Percentiles rank a stretch among this genome's conserved stretches.
Conservation (phyloP, 2,888 invertebrate genomes). For the Chironomus riparius region DNA sequence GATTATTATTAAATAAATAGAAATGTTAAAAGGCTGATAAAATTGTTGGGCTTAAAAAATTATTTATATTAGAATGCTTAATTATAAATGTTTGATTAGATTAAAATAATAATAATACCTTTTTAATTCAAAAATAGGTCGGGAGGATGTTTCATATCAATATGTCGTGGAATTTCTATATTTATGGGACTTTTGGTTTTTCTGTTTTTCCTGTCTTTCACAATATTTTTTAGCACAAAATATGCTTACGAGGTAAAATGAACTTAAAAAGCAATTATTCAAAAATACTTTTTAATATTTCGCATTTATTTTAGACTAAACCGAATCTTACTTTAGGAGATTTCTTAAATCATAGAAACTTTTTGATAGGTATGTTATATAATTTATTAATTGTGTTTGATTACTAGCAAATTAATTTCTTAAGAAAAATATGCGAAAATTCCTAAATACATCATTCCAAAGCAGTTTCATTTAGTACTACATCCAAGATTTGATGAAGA, state of each 20-base stretch:
- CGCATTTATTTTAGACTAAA: conserved; percentile 6
- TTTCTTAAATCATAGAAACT: conserved; percentile 17
- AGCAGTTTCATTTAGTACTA: conserved; percentile 19
- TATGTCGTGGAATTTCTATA: conserved; percentile 25
- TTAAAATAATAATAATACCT: too few relatives aligned
- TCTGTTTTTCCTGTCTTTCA: conserved; percentile 10
- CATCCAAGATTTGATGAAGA: conserved; percentile 24
- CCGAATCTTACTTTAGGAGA: conserved; percentile 21
- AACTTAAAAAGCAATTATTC: not conserved
- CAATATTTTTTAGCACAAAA: conserved; percentile 26
- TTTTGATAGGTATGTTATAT: conserved; percentile 6
- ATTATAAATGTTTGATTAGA: too few relatives aligned
- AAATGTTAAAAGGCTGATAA: too few relatives aligned
- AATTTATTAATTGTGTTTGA: not conserved
- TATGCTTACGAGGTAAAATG: conserved; percentile 25
- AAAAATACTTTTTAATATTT: not conserved
- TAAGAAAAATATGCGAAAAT: conserved; percentile 16
- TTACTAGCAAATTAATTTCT: not conserved
- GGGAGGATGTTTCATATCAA: conserved; percentile 28
- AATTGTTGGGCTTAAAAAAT: too few relatives aligned
- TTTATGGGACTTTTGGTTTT: conserved; percentile 12
- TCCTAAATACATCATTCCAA: conserved; percentile 23
- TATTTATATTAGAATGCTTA: too few relatives aligned
- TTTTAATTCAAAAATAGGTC: conserved; percentile 11
- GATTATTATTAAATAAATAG: too few relatives aligned